A percentile compares a stretch with the other conserved stretches of the same genome.
phyloP scores from a whole-genome alignment of 2,113 vertebrate species.

The Thamnaconus septentrionalis region DNA sequence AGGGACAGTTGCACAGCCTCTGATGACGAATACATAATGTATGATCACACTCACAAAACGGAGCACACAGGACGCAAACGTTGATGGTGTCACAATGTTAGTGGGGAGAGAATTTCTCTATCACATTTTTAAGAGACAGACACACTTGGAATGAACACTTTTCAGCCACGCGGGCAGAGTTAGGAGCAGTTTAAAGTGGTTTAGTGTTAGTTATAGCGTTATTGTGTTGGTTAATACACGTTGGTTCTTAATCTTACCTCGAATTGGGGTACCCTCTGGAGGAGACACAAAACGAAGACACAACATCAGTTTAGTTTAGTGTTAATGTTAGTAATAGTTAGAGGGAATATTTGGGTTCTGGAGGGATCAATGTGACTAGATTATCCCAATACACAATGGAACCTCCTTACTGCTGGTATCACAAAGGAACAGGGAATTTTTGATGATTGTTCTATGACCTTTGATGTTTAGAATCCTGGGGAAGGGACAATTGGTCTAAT shows the following conservation, averaged over 20 bases:
- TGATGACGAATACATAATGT: slow-evolving; percentile 20
- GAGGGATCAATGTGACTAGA: slow-evolving; percentile 44
- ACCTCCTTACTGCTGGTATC: slow-evolving; percentile 65
- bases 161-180: slow-evolving; percentile 22
- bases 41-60: slow-evolving; percentile 40
- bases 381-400: slow-evolving; percentile 27
- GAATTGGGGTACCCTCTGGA: slow-evolving; percentile 98
- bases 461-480: background rate
- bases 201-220: slow-evolving; percentile 45
- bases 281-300: slow-evolving; percentile 78
- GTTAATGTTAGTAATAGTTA: slow-evolving; percentile 63
- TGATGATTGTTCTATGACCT: background rate
- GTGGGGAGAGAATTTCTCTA: slow-evolving; percentile 14
- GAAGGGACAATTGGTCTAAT: too few species aligned
- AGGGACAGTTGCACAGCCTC: too few species aligned
- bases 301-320: slow-evolving; percentile 75
- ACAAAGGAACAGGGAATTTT: slow-evolving; percentile 38
- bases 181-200: slow-evolving; percentile 49
- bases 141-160: slow-evolving; percentile 2
- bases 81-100: slow-evolving; percentile 36
- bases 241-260: slow-evolving; percentile 88
- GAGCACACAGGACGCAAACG: slow-evolving; percentile 29
- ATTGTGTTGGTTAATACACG: slow-evolving; percentile 29
- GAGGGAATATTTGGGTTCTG: slow-evolving; percentile 57
- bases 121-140: slow-evolving; percentile 13